Conservation (phyloP, 2,888 invertebrate species). For the Cyrtodaria siliqua region DNA sequence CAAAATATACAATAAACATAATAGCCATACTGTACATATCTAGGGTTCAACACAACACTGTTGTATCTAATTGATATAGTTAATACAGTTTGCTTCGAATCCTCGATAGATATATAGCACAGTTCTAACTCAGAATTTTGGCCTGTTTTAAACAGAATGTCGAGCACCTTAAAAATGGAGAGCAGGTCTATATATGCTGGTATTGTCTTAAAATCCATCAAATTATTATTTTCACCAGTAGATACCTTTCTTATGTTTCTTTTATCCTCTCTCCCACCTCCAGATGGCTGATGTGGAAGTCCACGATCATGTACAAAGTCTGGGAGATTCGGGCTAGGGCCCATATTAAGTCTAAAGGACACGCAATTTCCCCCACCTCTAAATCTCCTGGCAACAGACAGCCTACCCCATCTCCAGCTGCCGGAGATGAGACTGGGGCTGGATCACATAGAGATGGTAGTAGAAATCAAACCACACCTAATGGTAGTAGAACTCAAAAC, state of each 20-base stretch:
- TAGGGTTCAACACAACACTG: too few relatives aligned
- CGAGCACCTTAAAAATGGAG: too few relatives aligned
- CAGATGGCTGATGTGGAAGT: constrained; percentile 81
- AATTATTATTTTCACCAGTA: neutral
- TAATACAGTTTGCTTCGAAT: too few relatives aligned
- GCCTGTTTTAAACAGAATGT: too few relatives aligned
- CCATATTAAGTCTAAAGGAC: constrained; percentile 2
- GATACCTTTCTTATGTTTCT: constrained; percentile 10
- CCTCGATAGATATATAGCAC: too few relatives aligned
- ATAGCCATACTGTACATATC: too few relatives aligned
- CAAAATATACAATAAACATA: too few relatives aligned
- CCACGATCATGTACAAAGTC: constrained; percentile 70
- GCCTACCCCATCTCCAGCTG: neutral
- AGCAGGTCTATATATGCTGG: too few relatives aligned
- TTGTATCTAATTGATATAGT: too few relatives aligned
- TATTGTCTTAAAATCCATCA: too few relatives aligned
- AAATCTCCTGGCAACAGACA: constrained; percentile 8
- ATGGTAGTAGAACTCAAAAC: too few relatives aligned
- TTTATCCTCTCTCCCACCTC: constrained; percentile 28
- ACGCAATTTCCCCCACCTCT: constrained; percentile 2
- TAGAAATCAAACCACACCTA: constrained; percentile 4
- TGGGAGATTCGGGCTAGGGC: constrained; percentile 67
- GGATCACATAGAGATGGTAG: neutral
- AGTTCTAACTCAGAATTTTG: too few relatives aligned
- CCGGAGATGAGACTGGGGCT: neutral